Percentiles rank a stretch among this genome's conserved stretches.
Evolutionary conservation across 2,797 vertebrate genomes (phyloP).

Genomic region (Alectoris magna): DNA sequence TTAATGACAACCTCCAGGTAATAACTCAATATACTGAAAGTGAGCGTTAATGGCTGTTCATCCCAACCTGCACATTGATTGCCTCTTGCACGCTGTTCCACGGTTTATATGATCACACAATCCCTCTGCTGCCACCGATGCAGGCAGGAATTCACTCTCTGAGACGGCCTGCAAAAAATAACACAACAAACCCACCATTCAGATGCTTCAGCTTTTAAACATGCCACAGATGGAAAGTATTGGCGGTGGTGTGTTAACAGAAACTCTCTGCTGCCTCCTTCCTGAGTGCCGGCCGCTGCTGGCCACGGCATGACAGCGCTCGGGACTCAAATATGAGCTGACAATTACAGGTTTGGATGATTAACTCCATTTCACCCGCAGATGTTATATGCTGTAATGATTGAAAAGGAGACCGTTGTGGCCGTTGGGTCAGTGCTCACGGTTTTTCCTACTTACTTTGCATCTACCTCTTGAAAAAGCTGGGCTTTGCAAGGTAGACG

Average conservation of each 20-base stretch:
- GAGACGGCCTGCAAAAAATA: background rate
- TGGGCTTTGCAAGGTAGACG: background rate
- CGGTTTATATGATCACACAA: background rate
- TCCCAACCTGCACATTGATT: background rate
- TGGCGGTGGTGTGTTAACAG: background rate
- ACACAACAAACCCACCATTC: background rate
- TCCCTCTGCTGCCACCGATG: background rate
- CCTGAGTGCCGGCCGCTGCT: background rate
- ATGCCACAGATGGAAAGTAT: background rate
- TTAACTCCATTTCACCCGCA: slow-evolving; percentile 16
- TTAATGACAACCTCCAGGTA: slow-evolving; percentile 12
- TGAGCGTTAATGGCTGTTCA: slow-evolving; percentile 19
- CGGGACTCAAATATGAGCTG: background rate
- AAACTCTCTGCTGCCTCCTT: slow-evolving; percentile 63
- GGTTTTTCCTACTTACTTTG: background rate
- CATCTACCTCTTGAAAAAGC: background rate
- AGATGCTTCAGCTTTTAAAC: background rate
- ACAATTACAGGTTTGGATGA: slow-evolving; percentile 39
- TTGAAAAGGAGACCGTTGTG: background rate
- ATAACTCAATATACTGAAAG: background rate
- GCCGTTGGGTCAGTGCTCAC: background rate
- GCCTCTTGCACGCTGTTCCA: background rate
- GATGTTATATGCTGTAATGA: background rate
- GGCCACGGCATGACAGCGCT: background rate
- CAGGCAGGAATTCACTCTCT: background rate